Evolutionary conservation across 1,140 invertebrate genomes (phyloP).

Genomic region (Plectrocnemia conspersa): DNA sequence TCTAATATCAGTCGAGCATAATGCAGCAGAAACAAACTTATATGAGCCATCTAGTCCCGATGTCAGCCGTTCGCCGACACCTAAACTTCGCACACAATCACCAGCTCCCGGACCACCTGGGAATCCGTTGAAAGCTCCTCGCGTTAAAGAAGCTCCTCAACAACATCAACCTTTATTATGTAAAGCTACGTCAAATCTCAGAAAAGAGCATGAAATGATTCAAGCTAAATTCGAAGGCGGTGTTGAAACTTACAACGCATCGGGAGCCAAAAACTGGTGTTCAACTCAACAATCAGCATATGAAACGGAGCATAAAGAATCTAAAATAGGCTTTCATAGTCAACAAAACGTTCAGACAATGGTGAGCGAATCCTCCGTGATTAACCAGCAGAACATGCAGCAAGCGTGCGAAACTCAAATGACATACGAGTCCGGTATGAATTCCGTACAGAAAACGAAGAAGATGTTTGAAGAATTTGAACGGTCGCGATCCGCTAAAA

Average conservation of each 20-base stretch:
- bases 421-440: constrained; percentile 50
- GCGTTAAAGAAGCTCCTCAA: constrained; percentile 47
- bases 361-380: constrained; percentile 44
- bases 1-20: constrained; percentile 55
- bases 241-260: constrained; percentile 36
- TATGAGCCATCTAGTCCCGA: constrained; percentile 55
- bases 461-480: constrained; percentile 61
- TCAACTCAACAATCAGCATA: constrained; percentile 40
- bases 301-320: constrained; percentile 40
- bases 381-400: constrained; percentile 45
- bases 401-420: constrained; percentile 47
- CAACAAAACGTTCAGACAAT: constrained; percentile 42
- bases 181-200: constrained; percentile 41
- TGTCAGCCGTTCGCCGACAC: constrained; percentile 55
- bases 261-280: constrained; percentile 36
- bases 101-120: constrained; percentile 58
- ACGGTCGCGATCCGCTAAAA: constrained; percentile 56
- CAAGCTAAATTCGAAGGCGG: constrained; percentile 36
- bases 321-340: constrained; percentile 42
- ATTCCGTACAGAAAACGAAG: constrained; percentile 56
- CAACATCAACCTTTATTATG: constrained; percentile 35
- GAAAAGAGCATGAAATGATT: constrained; percentile 40
- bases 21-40: constrained; percentile 51
- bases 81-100: constrained; percentile 51
- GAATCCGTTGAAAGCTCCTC: constrained; percentile 56